Base-by-base conservation (phyloP, 2,888 invertebrate species). In the Polietes domitor region DNA sequence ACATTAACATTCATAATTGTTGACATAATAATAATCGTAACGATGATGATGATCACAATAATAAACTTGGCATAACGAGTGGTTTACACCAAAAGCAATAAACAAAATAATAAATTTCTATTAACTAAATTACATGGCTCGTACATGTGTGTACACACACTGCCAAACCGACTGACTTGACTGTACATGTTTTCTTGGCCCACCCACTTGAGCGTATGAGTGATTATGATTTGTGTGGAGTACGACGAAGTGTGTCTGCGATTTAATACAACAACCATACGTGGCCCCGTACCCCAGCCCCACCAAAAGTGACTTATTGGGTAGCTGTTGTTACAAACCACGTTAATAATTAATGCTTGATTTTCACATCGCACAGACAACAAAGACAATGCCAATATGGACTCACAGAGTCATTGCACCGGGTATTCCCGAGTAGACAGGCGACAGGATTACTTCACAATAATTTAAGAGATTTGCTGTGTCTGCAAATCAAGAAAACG, bases 51-150 rank as follows among this genome's bases (percentile, higher is more conserved):
- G 21, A 10, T 53, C 2, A 50, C 2, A 2, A 10, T 50, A 50
- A 24, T 58, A 24, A 5, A 32, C 32, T 9, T 37, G 37, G 37
- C 6, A 10, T 10, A 58, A 58, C 58, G 58, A 26, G 4, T 26
- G 12, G 2, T 58, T 58, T 26, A 58, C 58, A 26, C 28, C 70
- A 71, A 53, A 4, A 21, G 26, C 26, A 28, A 50, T 50, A 71
- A 71, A 71, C 50, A 71, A 41, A 17, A 37, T 15, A 72, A 72
- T 72, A 53, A 53, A 72, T 72, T 72, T 55, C 28, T 72, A 72
- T 72, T 72, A 72, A 21, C 53, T 9, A 72, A 72, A 72, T 55
- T 72, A 41, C 41, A 21, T 19, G 19, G 19, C 41, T 24, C 41
- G 24, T 6, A 15, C 24, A 43, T 21, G 21, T n/a, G n/a, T n/a